Evolutionary conservation across 2,888 invertebrate species (phyloP), one percentile per base, ranked within the genome.

Genomic region (Pseudococcus viburni): DNA sequence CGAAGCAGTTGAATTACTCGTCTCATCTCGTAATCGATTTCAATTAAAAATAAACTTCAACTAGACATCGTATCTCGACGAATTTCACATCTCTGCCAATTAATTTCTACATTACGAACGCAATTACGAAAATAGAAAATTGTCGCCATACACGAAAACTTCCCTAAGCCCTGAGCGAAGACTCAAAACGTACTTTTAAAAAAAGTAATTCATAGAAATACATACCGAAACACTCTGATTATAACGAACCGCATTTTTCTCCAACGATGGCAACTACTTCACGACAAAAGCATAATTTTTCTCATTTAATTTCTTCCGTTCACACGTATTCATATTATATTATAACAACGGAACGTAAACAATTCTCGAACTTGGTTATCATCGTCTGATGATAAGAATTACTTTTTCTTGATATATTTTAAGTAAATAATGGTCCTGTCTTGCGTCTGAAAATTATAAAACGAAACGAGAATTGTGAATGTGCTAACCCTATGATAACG

Each of bases 271-370:
- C 80, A 19, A 83, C 46, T 46, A 19, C 80, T 73, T 83, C 80
- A 83, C 19, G 46, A 83, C 80, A 83, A 46, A 83, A 83, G 80
- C 80, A 46, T 83, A 12, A 46, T 83, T 83, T 83, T 46, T 42
- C 80, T 83, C 39, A 19, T 42, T 7, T 39, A 33, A 8, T 77
- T 64, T 64, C 26, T 73, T 73, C 33, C 33, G 15, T 39, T 17
- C 33, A 15, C 33, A 73, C 33, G 64, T 39, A 73, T 73, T 73
- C 73, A 73, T 73, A 26, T 33, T 73, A 73, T 73, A 26, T 33
- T 73, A 17, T 39, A 11, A 17, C 33, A 68, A 68, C 42, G 9
- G 46, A 46, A 83, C 12, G 80, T 46, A 83, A 83, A 83, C 80
- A 83, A 46, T 83, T 83, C 80, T 19, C 46, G 80, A 46, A 11